phyloP scores from a whole-genome alignment of 2,113 vertebrate genomes.

The Uria aalge region DNA sequence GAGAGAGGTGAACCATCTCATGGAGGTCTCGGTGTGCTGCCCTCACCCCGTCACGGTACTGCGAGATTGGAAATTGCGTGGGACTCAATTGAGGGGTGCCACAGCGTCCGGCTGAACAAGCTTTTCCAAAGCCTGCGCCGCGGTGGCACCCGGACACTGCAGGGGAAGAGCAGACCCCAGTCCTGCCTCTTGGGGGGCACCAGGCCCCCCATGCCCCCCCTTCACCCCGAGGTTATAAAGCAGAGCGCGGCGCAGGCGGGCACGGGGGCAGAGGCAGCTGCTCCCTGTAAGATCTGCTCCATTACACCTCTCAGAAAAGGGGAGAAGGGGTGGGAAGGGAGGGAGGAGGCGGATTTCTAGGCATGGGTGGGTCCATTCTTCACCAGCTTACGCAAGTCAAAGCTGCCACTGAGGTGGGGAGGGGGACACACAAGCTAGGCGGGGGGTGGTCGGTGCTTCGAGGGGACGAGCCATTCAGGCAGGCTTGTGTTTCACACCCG shows the following conservation, averaged over 20 bases:
- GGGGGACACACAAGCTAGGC: neutral
- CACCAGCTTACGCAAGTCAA: conserved; percentile 19
- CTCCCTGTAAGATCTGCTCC: conserved; percentile 28
- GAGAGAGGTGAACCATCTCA: neutral
- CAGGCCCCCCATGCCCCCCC: neutral
- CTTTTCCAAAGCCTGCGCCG: neutral
- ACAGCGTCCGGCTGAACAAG: fast-evolving
- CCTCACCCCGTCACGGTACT: fast-evolving
- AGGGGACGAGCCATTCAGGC: neutral
- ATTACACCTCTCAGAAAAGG: conserved; percentile 14
- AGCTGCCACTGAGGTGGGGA: conserved; percentile 11
- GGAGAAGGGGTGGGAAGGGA: conserved; percentile 15
- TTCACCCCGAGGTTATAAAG: neutral
- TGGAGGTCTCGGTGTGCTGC: fast-evolving
- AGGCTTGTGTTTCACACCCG: neutral
- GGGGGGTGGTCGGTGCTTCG: neutral
- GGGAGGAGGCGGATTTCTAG: conserved; percentile 46
- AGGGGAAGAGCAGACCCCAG: neutral
- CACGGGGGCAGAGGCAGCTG: conserved; percentile 5
- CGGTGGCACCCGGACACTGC: neutral
- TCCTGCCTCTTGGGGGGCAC: neutral
- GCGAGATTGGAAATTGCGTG: neutral
- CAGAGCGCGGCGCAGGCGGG: neutral
- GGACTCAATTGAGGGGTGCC: neutral
- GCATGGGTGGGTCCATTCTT: conserved; percentile 59